phyloP scores from a whole-genome alignment of 37 sponge, comb jelly and placozoan genomes.

The Hormiphora californensis region DNA sequence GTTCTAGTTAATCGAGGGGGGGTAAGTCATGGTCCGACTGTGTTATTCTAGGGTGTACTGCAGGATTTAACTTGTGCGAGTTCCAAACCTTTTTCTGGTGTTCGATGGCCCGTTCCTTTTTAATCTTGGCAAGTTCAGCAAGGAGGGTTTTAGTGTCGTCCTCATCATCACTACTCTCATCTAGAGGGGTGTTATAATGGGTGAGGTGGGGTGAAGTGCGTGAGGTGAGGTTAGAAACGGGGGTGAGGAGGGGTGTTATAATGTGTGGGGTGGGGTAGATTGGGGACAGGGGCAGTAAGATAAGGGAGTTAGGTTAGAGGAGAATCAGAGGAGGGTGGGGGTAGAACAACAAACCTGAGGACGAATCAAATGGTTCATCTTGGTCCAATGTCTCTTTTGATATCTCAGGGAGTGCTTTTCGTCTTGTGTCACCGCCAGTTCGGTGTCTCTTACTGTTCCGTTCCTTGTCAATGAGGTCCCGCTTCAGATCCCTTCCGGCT shows the following conservation, averaged over 20 bases:
- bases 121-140: slow-evolving; percentile 86
- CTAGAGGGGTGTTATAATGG: neutral
- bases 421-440: neutral
- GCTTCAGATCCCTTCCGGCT: slow-evolving; percentile 67
- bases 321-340: no score
- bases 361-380: slow-evolving; percentile 15
- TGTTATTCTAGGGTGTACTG: no score
- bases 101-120: slow-evolving; percentile 71
- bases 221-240: no score
- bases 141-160: slow-evolving; percentile 94
- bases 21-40: no score
- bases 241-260: no score
- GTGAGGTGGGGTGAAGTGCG: neutral
- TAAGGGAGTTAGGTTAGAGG: no score
- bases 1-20: no score
- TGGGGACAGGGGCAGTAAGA: no score
- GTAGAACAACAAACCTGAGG: no score
- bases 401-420: neutral
- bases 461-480: slow-evolving; percentile 81
- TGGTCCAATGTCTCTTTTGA: neutral
- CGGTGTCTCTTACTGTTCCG: slow-evolving; percentile 33
- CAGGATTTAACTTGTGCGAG: no score
- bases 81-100: slow-evolving; percentile 60
- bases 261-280: no score
- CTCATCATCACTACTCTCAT: slow-evolving; percentile 61